Base-by-base conservation (phyloP, 2,888 invertebrate genomes). In the Odiellus spinosus region DNA sequence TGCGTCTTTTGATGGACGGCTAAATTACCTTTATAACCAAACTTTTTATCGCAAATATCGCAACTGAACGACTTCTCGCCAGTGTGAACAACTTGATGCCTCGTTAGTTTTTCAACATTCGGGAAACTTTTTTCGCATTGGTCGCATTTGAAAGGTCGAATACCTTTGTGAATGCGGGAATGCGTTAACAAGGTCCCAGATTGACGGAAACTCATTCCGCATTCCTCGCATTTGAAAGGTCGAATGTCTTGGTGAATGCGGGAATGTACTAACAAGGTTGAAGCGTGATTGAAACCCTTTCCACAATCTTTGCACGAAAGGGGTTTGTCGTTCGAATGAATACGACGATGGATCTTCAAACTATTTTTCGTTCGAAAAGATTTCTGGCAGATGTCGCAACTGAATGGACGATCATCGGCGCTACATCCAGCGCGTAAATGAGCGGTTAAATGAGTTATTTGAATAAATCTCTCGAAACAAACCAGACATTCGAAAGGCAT, bases 1-100 rank as follows among this genome's bases (percentile, higher is more conserved):
- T 44, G 19, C 2, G 14, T 21, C 10, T 10, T 15, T 8, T 11
- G 8, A 36, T 36, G 35, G 12, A n/a, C 18, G 5, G 3, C 15
- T 11, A 36, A 17, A 36, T 32, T 12, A n/a, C 10, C 4, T 12
- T 15, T 35, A 15, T 36, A 10, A 5, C 18, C 11, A 3, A 34
- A 44, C 1, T 12, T 18, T 19, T 46, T 46, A 15, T 14, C 5
- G 15, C 46, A 46, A 1, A 20, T 3, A 14, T 35, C 36, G 32
- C 47, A 47, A 1, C 8, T 12, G 11, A 21, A 35, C 3, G 42
- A 19, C 11, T 35, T 19, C 6, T 42, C 15, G 3, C 42, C 21
- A 19, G 42, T 42, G 42, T 47, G 47, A 5, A 17, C 15, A 12
- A n/a, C n/a, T 10, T n/a, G 11, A 20, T 47, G 47, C 4, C 11